Conservation (phyloP, 2,113 vertebrate species). For the Archilochus colubris region DNA sequence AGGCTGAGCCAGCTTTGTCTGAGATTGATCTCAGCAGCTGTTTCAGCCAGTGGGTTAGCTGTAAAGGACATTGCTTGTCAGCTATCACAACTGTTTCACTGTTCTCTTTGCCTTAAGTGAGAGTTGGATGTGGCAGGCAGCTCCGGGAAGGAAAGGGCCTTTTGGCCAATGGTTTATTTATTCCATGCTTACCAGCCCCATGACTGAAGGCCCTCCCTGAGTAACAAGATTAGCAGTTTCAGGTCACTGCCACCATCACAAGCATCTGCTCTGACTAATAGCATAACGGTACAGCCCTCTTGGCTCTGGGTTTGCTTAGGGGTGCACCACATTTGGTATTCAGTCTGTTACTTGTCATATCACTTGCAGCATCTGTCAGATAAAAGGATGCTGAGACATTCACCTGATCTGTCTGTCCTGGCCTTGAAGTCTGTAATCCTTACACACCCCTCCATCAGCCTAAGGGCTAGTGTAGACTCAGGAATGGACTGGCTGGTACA, state of each 20-base stretch:
- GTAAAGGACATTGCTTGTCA: background rate
- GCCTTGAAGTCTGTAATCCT: background rate
- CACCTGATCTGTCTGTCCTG: background rate
- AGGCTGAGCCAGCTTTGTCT: background rate
- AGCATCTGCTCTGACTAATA: conserved; percentile 25
- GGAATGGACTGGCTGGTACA: background rate
- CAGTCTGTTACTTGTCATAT: background rate
- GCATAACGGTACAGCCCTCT: background rate
- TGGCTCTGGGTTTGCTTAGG: background rate
- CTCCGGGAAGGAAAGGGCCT: background rate
- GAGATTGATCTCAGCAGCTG: background rate
- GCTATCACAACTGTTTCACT: background rate
- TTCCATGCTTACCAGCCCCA: background rate
- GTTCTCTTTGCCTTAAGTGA: background rate
- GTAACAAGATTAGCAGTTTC: background rate
- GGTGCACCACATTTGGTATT: background rate
- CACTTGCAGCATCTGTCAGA: background rate
- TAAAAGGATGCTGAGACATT: background rate
- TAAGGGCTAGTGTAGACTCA: background rate
- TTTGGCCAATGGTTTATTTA: background rate
- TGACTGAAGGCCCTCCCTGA: background rate
- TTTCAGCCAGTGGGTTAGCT: background rate
- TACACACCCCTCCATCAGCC: background rate
- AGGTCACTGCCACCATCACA: background rate
- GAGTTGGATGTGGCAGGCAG: background rate